phyloP scores from a whole-genome alignment of 2,113 vertebrate genomes.

The Cynoglossus semilaevis region DNA sequence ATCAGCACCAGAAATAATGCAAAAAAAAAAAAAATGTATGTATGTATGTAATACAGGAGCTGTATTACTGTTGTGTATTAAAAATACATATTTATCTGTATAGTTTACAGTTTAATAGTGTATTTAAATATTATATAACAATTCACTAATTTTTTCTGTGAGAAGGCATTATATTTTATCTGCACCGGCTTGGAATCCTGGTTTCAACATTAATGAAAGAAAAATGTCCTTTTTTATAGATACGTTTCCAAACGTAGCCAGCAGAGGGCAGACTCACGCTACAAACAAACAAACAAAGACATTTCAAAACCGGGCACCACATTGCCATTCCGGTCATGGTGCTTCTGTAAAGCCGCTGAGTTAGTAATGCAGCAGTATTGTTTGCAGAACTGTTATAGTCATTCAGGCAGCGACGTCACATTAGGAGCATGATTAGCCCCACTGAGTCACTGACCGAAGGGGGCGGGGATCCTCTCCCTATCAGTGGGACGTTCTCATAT shows the following conservation, averaged over 20 bases:
- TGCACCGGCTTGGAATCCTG: no score
- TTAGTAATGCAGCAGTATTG: conserved; percentile 17
- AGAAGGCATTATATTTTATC: no score
- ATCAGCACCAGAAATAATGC: conserved; percentile 1
- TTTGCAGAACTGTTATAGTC: conserved; percentile 6
- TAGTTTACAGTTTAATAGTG: no score
- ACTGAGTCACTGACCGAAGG: conserved; percentile 84
- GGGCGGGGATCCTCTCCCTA: conserved; percentile 91
- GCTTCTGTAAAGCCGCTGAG: conserved; percentile 15
- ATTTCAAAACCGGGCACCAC: no score
- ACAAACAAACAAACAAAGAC: conserved; percentile 5
- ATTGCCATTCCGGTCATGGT: neutral
- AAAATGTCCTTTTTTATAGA: neutral
- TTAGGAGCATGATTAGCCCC: conserved; percentile 52
- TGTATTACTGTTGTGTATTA: no score
- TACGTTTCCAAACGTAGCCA: conserved; percentile 42
- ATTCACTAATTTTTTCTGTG: no score
- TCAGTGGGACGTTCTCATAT: conserved; percentile 94
- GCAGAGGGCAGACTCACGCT: conserved; percentile 69
- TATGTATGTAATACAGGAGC: no score
- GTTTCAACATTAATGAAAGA: no score
- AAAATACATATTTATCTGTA: no score
- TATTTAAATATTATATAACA: no score
- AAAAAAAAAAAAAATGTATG: neutral
- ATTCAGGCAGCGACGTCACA: conserved; percentile 39